Evolutionary conservation across 1,140 invertebrate genomes (phyloP), one percentile per base, ranked within the genome.

Genomic region (Paraescarpia echinospica): DNA sequence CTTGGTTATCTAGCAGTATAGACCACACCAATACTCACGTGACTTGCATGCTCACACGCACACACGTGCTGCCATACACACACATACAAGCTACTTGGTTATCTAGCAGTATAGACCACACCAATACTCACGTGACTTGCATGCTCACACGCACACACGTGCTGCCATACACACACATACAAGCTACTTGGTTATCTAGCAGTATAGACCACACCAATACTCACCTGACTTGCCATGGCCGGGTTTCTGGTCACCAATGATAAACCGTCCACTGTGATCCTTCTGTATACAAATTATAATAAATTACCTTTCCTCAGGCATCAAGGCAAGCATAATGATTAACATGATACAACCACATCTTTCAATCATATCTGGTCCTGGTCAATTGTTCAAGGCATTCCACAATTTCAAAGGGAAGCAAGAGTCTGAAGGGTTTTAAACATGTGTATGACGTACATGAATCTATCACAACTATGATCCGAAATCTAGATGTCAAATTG

Each of bases 231-330:
- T 90, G 34, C 35, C 18, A 31, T 34, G 35, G 89, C 18, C 33
- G 14, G 34, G 89, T 2, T 33, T 31, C 89, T 90, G 89, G n/a
- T 90, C 89, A 35, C 89, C 89, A 34, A 90, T 90, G 34, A 90
- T 35, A 35, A 90, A 90, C 89, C 35, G 59, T 77, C 59, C 59
- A 12, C 22, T 12, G 22, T 77, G 59, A 18, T 77, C 59, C 59
- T 77, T 77, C 59, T 77, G 59, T 4, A 51, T 51, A 77, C 14
- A 18, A 77, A 77, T 77, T 12, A 77, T 14, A 77, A 77, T 77
- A 77, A 77, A 18, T 77, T 77, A 12, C 22, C 14, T 77, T 77
- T 77, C 59, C 59, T 77, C 59, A 14, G 59, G 22, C 59, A 27
- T 51, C 48, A 9, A 9, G 22, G 41, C 41, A 41, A 41, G n/a